These are phyloP conservation scores for Malacoctenus gilli DNA, from an alignment of 2,797 vertebrate species.

Conservation along the genomic window DNA sequence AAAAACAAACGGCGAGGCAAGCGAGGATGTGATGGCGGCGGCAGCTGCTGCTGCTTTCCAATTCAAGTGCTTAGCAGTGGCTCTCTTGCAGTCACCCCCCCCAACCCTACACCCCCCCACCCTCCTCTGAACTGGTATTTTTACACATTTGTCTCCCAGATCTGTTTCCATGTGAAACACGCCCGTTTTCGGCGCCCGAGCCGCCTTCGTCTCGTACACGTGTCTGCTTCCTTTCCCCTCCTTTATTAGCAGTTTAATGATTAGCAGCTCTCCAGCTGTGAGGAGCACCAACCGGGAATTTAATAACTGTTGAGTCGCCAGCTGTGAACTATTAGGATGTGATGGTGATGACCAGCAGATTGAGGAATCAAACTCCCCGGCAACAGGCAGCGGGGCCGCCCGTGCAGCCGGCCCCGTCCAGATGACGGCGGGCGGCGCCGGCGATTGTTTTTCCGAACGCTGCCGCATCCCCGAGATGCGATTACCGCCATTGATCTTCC, in stretches of 20 bases:
- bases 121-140: slow-evolving; percentile 18
- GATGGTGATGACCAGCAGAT: slow-evolving; percentile 70
- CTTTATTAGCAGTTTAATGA: slow-evolving; percentile 63
- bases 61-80: slow-evolving; percentile 36
- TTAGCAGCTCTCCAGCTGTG: slow-evolving; percentile 53
- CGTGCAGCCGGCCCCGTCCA: slow-evolving; percentile 56
- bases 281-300: slow-evolving; percentile 65
- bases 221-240: slow-evolving; percentile 19
- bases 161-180: slow-evolving; percentile 22
- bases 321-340: slow-evolving; percentile 79
- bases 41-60: slow-evolving; percentile 39
- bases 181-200: slow-evolving; percentile 30
- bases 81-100: slow-evolving; percentile 38
- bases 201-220: slow-evolving; percentile 23
- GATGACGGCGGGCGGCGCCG: slow-evolving; percentile 39
- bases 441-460: slow-evolving; percentile 17
- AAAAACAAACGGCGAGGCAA: slow-evolving; percentile 26
- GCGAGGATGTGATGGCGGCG: slow-evolving; percentile 15
- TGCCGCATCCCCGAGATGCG: slow-evolving; percentile 23
- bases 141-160: slow-evolving; percentile 13
- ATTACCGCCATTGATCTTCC: slow-evolving; percentile 22
- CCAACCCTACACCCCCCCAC: too few relatives aligned
- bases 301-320: slow-evolving; percentile 73
- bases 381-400: slow-evolving; percentile 49
- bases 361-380: slow-evolving; percentile 66